Base-by-base conservation (phyloP, 2,888 invertebrate species). In the Yponomeuta malinellus region DNA sequence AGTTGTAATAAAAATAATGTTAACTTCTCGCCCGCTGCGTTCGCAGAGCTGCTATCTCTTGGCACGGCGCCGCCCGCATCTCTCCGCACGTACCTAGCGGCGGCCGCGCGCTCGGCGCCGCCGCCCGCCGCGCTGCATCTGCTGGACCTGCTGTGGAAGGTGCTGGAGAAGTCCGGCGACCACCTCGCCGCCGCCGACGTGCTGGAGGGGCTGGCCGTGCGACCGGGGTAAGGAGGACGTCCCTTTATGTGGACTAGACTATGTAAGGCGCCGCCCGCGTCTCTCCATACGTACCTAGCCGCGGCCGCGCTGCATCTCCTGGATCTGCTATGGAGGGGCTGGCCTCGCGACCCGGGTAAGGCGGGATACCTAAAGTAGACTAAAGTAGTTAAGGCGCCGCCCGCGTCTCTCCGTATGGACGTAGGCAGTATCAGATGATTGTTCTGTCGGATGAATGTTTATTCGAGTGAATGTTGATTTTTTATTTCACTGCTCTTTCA, bases 141-240 rank as follows among this genome's bases (percentile, higher is more conserved):
- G 33, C 93, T 96, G 74, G 97, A 98, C 83, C 90, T 99, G 74
- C 89, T 99, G 71, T 99, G 99, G 99, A 98, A 98, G 87, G 98
- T 97, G 83, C 98, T 99, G 80, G 98, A 99, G 86, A 96, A 96
- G 83, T 96, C 95, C 79, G 96, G 96, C 48, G 97, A 98, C 84
- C 99, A 98, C 82, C 94, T 96, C 1, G 96, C 97, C 10, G 99
- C 99, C 1, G 98, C 99, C 0, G 95, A 96, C 79, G 97, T 99
- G 75, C 93, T 99, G 2, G 96, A 97, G 75, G 96, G 96, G 78
- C 93, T 99, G 73, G 98, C 99, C 4, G 96, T 96, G 31, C 94
- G 94, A 78, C 93, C 93, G 15, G 94, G 94, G 95, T 95, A 81
- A 81, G 85, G 76, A n/a, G 31, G 1, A 23, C 2, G 0, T 0